Evolutionary conservation across 2,113 vertebrate species (phyloP).

Genomic region (Chaetodon auriga): DNA sequence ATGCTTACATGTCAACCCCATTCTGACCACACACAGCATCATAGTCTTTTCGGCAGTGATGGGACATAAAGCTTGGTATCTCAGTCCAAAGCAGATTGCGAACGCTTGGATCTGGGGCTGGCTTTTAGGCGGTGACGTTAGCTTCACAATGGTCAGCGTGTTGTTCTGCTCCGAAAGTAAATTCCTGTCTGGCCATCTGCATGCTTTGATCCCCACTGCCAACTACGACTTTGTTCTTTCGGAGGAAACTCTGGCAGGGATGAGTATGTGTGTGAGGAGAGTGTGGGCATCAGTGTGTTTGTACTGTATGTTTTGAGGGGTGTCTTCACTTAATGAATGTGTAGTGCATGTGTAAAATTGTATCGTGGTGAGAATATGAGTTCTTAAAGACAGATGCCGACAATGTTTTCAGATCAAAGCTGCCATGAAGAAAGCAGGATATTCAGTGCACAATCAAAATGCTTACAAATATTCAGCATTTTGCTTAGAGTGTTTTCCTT

Average conservation of each 20-base stretch:
- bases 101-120: constrained; percentile 30
- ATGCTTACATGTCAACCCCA: constrained; percentile 21
- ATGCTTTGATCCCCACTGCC: constrained; percentile 61
- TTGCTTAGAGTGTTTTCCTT: background rate
- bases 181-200: constrained; percentile 67
- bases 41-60: constrained; percentile 32
- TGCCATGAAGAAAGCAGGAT: background rate
- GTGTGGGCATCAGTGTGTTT: constrained; percentile 2
- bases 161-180: constrained; percentile 54
- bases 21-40: constrained; percentile 30
- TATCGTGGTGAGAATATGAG: background rate
- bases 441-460: background rate
- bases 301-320: constrained; percentile 14
- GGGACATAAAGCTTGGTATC: constrained; percentile 30
- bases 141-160: constrained; percentile 54
- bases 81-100: constrained; percentile 52
- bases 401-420: background rate
- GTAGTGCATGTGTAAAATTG: background rate
- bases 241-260: constrained; percentile 41
- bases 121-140: constrained; percentile 15
- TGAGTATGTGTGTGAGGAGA: constrained; percentile 37
- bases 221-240: constrained; percentile 61
- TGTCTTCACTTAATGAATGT: background rate
- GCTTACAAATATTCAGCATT: background rate
- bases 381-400: background rate